A percentile compares a stretch with the other conserved stretches of the same genome.
Conservation (phyloP, 2,113 vertebrate genomes). For the Crotalus tigris region DNA sequence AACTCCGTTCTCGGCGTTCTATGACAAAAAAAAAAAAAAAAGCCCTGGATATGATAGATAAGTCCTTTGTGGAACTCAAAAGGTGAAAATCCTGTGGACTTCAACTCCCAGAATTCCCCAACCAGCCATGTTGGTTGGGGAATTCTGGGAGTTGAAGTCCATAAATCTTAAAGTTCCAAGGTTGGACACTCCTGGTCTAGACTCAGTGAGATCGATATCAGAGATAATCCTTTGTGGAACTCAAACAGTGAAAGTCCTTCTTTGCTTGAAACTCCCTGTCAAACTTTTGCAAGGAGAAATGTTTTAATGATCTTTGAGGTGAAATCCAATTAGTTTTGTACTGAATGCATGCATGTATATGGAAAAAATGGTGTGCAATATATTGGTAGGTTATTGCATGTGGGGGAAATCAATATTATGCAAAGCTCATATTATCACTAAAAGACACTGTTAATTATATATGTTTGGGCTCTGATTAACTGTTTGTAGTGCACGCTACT, state of each 20-base stretch:
- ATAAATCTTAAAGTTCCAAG: too few species aligned
- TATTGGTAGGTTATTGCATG: background rate
- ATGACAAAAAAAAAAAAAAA: too few species aligned
- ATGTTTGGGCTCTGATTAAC: constrained; percentile 15
- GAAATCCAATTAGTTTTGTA: background rate
- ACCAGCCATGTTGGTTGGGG: too few species aligned
- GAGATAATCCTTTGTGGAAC: background rate
- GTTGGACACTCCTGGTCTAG: too few species aligned
- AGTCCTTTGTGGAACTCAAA: background rate
- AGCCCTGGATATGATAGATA: background rate
- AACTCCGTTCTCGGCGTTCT: too few species aligned
- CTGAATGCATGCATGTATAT: background rate
- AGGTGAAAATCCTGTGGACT: background rate
- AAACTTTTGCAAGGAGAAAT: background rate
- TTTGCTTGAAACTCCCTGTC: background rate
- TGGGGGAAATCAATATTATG: background rate
- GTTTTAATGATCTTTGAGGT: background rate
- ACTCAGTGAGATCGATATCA: background rate
- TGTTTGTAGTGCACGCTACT: constrained; percentile 9
- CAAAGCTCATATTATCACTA: constrained; percentile 3
- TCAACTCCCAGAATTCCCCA: too few species aligned
- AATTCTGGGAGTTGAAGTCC: too few species aligned
- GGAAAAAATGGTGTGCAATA: background rate
- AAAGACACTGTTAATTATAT: background rate
- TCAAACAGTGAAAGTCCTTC: background rate